These are phyloP conservation scores for Boloria selene DNA, from an alignment of 2,888 invertebrate species.

Conservation along the genomic window DNA sequence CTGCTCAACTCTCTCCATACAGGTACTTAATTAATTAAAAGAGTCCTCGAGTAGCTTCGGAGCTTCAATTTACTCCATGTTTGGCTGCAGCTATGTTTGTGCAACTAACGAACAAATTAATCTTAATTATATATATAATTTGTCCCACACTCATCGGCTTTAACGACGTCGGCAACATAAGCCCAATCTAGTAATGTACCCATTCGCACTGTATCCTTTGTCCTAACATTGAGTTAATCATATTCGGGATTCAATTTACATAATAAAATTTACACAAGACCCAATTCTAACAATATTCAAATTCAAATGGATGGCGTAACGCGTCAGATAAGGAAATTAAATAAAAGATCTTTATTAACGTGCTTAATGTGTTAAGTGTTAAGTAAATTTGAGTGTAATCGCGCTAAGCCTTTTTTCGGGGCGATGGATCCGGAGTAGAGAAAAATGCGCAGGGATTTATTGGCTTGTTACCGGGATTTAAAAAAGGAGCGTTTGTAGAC, in stretches of 20 bases:
- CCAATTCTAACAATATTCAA: constrained; percentile 68
- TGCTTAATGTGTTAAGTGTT: constrained; percentile 77
- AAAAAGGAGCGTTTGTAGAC: constrained; percentile 70
- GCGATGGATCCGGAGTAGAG: constrained; percentile 54
- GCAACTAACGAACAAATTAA: constrained; percentile 70
- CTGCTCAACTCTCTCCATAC: constrained; percentile 61
- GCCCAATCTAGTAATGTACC: constrained; percentile 56
- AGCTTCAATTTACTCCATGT: constrained; percentile 54
- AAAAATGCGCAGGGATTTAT: constrained; percentile 80
- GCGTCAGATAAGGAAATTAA: constrained; percentile 70
- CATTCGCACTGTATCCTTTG: constrained; percentile 47
- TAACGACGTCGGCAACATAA: constrained; percentile 35
- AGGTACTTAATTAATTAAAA: constrained; percentile 75
- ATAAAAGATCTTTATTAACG: constrained; percentile 74
- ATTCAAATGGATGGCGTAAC: constrained; percentile 66
- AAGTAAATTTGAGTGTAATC: constrained; percentile 83
- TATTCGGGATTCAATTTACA: constrained; percentile 65
- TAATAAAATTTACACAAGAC: constrained; percentile 68
- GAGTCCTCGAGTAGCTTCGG: constrained; percentile 59
- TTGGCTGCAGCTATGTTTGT: constrained; percentile 71
- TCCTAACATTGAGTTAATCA: constrained; percentile 61
- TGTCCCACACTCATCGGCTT: constrained; percentile 28
- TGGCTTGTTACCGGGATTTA: constrained; percentile 82
- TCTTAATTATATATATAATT: constrained; percentile 58
- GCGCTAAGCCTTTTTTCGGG: constrained; percentile 73